Evolutionary conservation across 2,888 invertebrate species (phyloP).

Genomic region (Strigamia maritima): DNA sequence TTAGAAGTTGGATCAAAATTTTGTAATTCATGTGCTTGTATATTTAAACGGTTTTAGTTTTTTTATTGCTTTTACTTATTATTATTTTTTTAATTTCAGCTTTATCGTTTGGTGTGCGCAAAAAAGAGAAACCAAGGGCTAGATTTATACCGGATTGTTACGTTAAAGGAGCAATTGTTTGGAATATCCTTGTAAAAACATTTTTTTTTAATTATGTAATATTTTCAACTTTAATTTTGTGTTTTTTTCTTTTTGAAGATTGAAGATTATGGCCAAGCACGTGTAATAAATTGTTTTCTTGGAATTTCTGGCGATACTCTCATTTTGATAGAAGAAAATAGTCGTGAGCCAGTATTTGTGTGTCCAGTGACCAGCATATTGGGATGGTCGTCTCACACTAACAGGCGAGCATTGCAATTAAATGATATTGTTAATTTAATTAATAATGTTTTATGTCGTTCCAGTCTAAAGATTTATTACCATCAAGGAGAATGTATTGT

Average conservation of each 20-base stretch:
- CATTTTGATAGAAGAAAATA: constrained; percentile 78
- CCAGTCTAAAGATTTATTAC: constrained; percentile 76
- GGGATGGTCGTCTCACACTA: constrained; percentile 64
- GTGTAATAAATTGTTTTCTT: constrained; percentile 69
- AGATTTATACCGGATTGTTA: constrained; percentile 69
- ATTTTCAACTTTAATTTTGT: neutral
- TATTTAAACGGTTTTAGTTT: too few species aligned
- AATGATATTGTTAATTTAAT: neutral
- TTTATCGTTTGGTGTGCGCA: constrained; percentile 65
- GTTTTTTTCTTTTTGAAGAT: constrained; percentile 45
- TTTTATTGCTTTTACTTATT: too few species aligned
- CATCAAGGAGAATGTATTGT: constrained; percentile 91
- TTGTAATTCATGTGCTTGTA: constrained; percentile 63
- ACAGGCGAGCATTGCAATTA: constrained; percentile 53
- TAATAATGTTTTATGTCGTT: constrained; percentile 40
- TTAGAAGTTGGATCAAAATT: constrained; percentile 83
- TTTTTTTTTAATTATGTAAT: neutral
- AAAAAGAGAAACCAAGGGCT: constrained; percentile 73
- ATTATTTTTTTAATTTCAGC: neutral
- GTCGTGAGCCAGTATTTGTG: constrained; percentile 78
- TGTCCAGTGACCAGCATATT: constrained; percentile 78
- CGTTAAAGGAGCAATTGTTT: constrained; percentile 72
- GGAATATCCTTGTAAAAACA: constrained; percentile 65
- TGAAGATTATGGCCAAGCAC: constrained; percentile 51
- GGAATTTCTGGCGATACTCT: constrained; percentile 84